Evolutionary conservation across 1,140 invertebrate genomes (phyloP).

Genomic region (Lineus longissimus): DNA sequence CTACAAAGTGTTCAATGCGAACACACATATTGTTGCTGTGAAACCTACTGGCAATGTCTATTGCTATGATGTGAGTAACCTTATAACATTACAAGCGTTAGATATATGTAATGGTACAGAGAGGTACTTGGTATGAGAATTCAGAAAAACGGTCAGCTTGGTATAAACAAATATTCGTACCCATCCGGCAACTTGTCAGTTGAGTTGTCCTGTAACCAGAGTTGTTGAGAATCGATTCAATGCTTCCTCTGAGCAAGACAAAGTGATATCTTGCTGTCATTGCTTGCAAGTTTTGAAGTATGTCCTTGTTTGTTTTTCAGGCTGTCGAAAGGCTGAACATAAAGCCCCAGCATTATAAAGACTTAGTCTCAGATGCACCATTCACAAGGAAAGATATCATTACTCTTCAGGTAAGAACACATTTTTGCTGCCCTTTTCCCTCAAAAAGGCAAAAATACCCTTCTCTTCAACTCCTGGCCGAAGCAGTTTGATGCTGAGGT

Average conservation of each 20-base stretch:
- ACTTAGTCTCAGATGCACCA: constrained; percentile 85
- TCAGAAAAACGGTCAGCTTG: no score
- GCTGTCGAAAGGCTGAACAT: constrained; percentile 96
- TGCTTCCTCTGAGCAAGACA: no score
- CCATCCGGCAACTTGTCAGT: no score
- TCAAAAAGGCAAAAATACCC: neutral
- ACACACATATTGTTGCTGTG: constrained; percentile 90
- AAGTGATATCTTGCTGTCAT: no score
- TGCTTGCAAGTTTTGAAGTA: no score
- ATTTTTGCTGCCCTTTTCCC: constrained; percentile 7
- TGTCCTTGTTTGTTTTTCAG: constrained; percentile 44
- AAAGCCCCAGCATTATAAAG: constrained; percentile 90
- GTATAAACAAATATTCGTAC: no score
- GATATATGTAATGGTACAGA: no score
- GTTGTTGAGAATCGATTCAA: no score
- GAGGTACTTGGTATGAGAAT: no score
- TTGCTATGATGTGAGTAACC: constrained; percentile 72
- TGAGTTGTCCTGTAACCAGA: no score
- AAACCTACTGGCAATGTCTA: constrained; percentile 93
- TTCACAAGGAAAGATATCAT: constrained; percentile 92
- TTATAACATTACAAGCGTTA: neutral
- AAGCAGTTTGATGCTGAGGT: no score
- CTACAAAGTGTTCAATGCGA: constrained; percentile 92
- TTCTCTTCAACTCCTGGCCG: no score
- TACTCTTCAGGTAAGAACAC: constrained; percentile 68